Evolutionary conservation across 2,888 invertebrate genomes (phyloP).

Genomic region (Eremobia ochroleuca): DNA sequence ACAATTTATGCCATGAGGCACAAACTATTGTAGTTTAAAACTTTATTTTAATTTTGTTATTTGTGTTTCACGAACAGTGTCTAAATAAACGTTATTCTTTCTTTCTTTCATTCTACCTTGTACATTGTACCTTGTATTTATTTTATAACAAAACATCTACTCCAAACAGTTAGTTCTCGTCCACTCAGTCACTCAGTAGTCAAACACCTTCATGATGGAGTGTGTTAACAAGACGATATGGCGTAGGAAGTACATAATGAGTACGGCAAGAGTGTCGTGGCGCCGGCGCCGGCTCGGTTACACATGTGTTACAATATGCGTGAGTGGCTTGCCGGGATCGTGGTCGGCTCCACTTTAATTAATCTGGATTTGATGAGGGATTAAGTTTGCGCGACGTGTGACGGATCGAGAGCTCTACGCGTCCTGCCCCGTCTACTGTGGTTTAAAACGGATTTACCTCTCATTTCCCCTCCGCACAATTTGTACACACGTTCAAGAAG

Average conservation of each 20-base stretch:
- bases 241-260: conserved; percentile 46
- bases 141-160: not conserved
- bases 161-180: not conserved
- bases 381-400: conserved; percentile 88
- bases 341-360: conserved; percentile 86
- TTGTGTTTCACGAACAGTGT: too few species aligned
- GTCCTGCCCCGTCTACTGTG: conserved; percentile 81
- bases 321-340: conserved; percentile 81
- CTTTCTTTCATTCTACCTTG: not conserved
- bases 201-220: conserved; percentile 30
- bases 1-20: not conserved
- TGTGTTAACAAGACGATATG: conserved; percentile 31
- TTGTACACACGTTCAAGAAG: conserved; percentile 84
- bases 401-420: conserved; percentile 87
- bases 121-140: not conserved
- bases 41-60: too few species aligned
- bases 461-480: conserved; percentile 84
- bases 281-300: conserved; percentile 54
- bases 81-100: not conserved
- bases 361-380: conserved; percentile 90
- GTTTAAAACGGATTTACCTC: conserved; percentile 88
- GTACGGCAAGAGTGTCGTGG: conserved; percentile 51
- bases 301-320: conserved; percentile 78
- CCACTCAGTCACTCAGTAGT: conserved; percentile 5
- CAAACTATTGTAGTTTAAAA: not conserved